A percentile compares a stretch with the other conserved stretches of the same genome.
phyloP scores from a whole-genome alignment of 2,113 vertebrate species.

The Colossoma macropomum region DNA sequence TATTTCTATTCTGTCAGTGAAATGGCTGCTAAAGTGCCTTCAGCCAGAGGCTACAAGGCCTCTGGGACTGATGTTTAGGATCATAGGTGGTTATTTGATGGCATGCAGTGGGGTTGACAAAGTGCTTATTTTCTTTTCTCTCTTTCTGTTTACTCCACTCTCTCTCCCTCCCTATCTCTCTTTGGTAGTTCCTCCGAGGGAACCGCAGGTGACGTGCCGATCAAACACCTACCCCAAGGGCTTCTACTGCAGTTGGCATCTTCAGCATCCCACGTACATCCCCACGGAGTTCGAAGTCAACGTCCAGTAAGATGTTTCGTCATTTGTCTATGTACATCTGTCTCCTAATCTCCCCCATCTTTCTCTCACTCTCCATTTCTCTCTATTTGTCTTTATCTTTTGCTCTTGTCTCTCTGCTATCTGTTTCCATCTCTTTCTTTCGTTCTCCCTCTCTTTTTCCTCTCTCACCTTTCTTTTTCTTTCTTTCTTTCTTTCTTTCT shows the following conservation, averaged over 20 bases:
- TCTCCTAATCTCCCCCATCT: neutral
- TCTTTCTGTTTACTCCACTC: constrained; percentile 29
- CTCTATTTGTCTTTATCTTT: neutral
- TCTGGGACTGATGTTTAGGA: constrained; percentile 41
- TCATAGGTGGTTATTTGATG: constrained; percentile 36
- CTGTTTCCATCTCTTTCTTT: neutral
- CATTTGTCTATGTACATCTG: neutral
- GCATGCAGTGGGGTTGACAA: constrained; percentile 36
- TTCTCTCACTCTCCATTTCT: constrained; percentile 8
- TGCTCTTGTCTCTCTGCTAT: neutral
- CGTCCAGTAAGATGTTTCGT: constrained; percentile 85
- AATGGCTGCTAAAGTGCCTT: neutral
- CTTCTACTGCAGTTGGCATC: constrained; percentile 99
- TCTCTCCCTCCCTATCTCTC: neutral
- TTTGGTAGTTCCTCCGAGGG: constrained; percentile 80
- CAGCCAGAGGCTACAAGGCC: neutral
- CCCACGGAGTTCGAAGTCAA: constrained; percentile 92
- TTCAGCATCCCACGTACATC: constrained; percentile 86
- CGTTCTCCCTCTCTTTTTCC: constrained; percentile 1
- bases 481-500: constrained; percentile 9
- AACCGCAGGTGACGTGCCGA: constrained; percentile 87
- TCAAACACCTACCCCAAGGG: constrained; percentile 97
- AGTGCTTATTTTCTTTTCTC: constrained; percentile 54
- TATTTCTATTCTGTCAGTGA: too few relatives aligned
- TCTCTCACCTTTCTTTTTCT: constrained; percentile 6